phyloP scores from a whole-genome alignment of 2,888 invertebrate species.

The Allophyes oxyacanthae region DNA sequence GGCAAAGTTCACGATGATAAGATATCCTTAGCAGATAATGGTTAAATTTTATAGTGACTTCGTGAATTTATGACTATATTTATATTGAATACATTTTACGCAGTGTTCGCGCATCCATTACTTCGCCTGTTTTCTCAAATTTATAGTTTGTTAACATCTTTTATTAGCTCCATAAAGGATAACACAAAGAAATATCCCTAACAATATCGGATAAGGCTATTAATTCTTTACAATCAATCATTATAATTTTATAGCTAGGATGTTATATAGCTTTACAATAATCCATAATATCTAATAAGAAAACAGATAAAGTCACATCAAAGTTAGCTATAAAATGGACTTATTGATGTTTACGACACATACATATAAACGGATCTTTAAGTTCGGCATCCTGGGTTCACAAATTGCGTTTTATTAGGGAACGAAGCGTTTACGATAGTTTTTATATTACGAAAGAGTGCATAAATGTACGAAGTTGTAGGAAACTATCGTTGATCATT shows the following conservation, averaged over 20 bases:
- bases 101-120: slow-evolving; percentile 15
- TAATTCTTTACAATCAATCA: slow-evolving; percentile 64
- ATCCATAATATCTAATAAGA: slow-evolving; percentile 69
- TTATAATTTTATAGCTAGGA: slow-evolving; percentile 62
- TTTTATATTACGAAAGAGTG: slow-evolving; percentile 63
- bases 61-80: slow-evolving; percentile 21
- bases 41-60: slow-evolving; percentile 6
- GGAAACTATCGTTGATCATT: slow-evolving; percentile 52
- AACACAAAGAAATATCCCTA: slow-evolving; percentile 14
- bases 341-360: slow-evolving; percentile 72
- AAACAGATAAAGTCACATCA: slow-evolving; percentile 73
- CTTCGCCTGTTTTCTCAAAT: slow-evolving; percentile 19
- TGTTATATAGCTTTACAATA: slow-evolving; percentile 63
- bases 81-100: slow-evolving; percentile 20
- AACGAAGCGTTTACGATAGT: slow-evolving; percentile 77
- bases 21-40: slow-evolving; percentile 3
- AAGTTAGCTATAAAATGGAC: slow-evolving; percentile 74
- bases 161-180: slow-evolving; percentile 23
- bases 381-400: slow-evolving; percentile 77
- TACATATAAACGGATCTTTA: slow-evolving; percentile 76
- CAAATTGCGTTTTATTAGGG: slow-evolving; percentile 83
- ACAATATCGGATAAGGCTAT: slow-evolving; percentile 42
- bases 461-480: slow-evolving; percentile 64
- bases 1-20: slow-evolving; percentile 6
- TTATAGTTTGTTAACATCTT: slow-evolving; percentile 37